Evolutionary conservation across 2,113 vertebrate genomes (phyloP), one percentile per base, ranked within the genome.

Genomic region (Cisticola juncidis): DNA sequence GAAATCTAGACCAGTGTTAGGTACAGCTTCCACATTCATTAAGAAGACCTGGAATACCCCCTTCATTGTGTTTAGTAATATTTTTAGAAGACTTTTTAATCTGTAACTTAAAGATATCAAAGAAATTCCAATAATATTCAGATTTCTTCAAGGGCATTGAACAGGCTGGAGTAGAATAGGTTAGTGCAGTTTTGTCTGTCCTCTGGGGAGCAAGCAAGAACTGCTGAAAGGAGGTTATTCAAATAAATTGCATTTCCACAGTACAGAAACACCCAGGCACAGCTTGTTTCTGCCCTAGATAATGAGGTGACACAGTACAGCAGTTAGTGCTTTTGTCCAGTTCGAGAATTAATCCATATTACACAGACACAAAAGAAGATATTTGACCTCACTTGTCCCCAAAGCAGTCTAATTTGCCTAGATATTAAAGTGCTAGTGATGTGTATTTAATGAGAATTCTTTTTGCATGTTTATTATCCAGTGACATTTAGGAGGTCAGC

Each of bases 401-500:
- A 86, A 38, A 94, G 88, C 90, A 97, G 95, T 94, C 92, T 98
- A 96, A 97, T 96, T 97, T 92, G 78, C 90, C 94, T 70, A 95
- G 95, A 96, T 97, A 97, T 91, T 85, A 81, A 91, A 95, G 82
- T 29, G 74, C 86, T 93, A 76, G 38, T 83, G 95, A 88, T 96
- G 96, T 40, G 70, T 97, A 62, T 97, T 97, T 97, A 97, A 98
- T 94, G 92, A 95, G 95, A 92, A 87, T 80, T 95, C 92, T 87
- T 95, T 97, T 92, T 95, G 95, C 74, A 82, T 97, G 94, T 93
- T 97, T 90, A 89, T 97, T 96, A 97, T 80, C 82, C 17, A 50
- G 85, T 97, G 97, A 98, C 97, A 97, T 97, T 97, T 97, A 96
- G 92, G 95, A 96, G 92, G 88, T 96, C 86, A 95, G 81, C 60